Percentiles rank a stretch among this genome's conserved stretches.
Evolutionary conservation across 2,113 vertebrate genomes (phyloP).

Genomic region (Prionailurus viverrinus): DNA sequence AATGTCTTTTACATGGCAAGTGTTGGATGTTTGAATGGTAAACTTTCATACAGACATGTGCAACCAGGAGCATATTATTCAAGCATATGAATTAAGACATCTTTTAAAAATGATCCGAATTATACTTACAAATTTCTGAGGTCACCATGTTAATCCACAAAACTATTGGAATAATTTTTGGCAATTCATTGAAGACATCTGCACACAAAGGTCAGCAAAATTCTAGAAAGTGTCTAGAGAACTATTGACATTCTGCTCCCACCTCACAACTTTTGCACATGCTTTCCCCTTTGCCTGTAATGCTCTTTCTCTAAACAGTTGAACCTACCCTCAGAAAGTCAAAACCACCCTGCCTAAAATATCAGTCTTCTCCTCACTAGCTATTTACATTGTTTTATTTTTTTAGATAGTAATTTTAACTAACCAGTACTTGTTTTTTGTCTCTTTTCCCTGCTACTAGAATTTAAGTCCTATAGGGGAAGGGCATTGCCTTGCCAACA

Average conservation of each 20-base stretch:
- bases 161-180: background rate
- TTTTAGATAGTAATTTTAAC: background rate
- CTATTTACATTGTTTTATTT: background rate
- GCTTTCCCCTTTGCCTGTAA: background rate
- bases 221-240: background rate
- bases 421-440: background rate
- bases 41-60: background rate
- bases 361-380: background rate
- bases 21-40: constrained; percentile 21
- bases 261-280: background rate
- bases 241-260: background rate
- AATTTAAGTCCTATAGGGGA: background rate
- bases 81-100: constrained; percentile 9
- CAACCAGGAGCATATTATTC: background rate
- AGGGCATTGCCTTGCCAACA: background rate
- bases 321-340: background rate
- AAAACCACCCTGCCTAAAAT: background rate
- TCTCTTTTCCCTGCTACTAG: background rate
- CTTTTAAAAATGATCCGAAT: background rate
- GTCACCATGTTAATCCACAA: background rate
- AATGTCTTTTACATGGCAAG: background rate
- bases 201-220: background rate
- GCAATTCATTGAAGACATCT: background rate
- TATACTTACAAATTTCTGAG: constrained; percentile 37
- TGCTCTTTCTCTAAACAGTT: background rate